phyloP scores from a whole-genome alignment of 2,113 vertebrate species.

The Equus quagga region DNA sequence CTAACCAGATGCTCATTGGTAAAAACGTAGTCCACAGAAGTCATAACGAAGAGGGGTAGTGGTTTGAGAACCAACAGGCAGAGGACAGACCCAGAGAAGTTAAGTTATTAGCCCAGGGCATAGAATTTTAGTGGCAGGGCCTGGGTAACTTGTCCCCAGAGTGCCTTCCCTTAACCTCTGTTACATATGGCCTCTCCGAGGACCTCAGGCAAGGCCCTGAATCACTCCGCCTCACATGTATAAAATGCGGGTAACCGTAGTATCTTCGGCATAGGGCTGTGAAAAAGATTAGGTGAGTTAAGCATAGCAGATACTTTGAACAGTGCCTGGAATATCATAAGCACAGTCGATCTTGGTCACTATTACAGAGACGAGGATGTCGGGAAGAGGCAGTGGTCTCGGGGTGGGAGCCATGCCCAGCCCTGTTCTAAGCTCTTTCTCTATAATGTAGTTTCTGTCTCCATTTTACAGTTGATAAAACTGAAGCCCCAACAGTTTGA shows the following conservation, averaged over 20 bases:
- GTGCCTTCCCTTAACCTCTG: not conserved
- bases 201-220: not conserved
- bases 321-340: not conserved
- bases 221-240: not conserved
- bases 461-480: not conserved
- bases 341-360: not conserved
- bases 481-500: not conserved
- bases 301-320: not conserved
- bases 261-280: not conserved
- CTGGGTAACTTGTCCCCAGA: not conserved
- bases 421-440: not conserved
- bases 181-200: not conserved
- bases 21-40: not conserved
- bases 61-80: not conserved
- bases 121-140: not conserved
- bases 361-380: not conserved
- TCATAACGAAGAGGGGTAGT: not conserved
- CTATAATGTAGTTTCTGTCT: not conserved
- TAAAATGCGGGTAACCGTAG: not conserved
- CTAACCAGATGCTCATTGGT: not conserved
- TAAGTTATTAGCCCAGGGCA: not conserved
- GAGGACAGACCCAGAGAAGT: not conserved
- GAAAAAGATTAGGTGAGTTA: not conserved
- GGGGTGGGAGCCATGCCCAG: fast-evolving
- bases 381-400: not conserved